Evolutionary conservation across 2,888 invertebrate genomes (phyloP), one percentile per base, ranked within the genome.

Genomic region (Metallyticus violacea): DNA sequence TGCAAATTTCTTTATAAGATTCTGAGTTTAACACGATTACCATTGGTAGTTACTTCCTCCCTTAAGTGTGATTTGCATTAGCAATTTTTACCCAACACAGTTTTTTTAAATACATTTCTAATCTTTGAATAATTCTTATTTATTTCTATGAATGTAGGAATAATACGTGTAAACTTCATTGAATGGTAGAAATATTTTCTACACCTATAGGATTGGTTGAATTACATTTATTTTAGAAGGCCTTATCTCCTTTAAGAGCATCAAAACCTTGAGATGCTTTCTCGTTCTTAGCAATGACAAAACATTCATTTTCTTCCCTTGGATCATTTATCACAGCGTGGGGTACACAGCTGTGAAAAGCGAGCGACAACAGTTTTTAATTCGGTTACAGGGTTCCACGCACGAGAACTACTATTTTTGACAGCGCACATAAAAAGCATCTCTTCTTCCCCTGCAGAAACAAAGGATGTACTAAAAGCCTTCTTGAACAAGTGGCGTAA

Each of bases 361-460:
- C 85, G 77, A 62, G 86, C 79, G 78, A 86, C 87, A 87, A 77
- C 62, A 79, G 76, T 87, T 87, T 87, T 87, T 87, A 87, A 87
- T 87, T 87, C 87, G 85, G 82, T 87, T 87, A 87, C 86, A 77
- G 28, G 22, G 30, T 26, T 30, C 40, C 40, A 22, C 4, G 40
- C 40, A 62, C 40, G 15, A 62, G n/a, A 62, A 62, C 22, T 62
- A 22, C 40, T 22, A 62, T 62, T 22, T 62, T 62, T 22, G 40
- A 62, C 40, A 62, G 40, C 40, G 40, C 40, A 62, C 40, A 62
- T 62, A 62, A 62, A 62, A 62, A 62, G 9, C 40, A 62, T n/a
- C 81, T 81, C 81, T 81, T 81, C 81, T 81, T 62, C 40, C 40
- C 15, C 15, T 62, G 40, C 40, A 22, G 40, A 62, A 62, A 9